Base-by-base conservation (phyloP, 2,113 vertebrate genomes). In the Lycaon pictus region DNA sequence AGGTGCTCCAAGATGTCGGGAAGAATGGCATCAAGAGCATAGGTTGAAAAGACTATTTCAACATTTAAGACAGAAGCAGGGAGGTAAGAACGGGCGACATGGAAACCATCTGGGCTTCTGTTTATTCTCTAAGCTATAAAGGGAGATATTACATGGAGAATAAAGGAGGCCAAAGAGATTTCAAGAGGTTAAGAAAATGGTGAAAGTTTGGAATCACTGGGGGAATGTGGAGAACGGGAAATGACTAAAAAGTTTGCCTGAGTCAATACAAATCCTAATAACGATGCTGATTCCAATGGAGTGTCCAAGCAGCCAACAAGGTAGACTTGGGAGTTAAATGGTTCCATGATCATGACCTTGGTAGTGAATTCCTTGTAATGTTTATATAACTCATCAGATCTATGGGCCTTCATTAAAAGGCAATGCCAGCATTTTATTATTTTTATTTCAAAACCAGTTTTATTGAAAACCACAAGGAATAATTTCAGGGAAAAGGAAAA, bases 381-480 rank as follows among this genome's bases (percentile, higher is more conserved):
- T 84, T 97, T 96, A 88, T n/a, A 69, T 89, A 96, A 93, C 71
- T 86, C 88, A 94, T 83, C n/a, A 94, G 22, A 53, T 94, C 60
- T 32, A 82, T 76, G 62, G 77, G 27, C 10, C 51, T 91, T 97
- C 96, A 97, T 88, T 88, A 96, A 95, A 58, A 97, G 79, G 88
- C 88, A 98, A 97, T 97, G 94, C 90, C 96, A 97, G 91, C 82
- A 81, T 83, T 96, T 19, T 15, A 95, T 85, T 97, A 25, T 93
- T 55, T 97, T 97, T 83, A 94, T 95, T 96, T 97, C 67, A 93
- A 96, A 94, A 97, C 27, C 20, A 84, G 72, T 92, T 97, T 96
- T 96, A 92, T 19, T 56, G 60, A 95, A 71, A 98, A 97, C 97
- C 98, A 3, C 77, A 97, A 98, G 95, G 97, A 98, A 92, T 97